Evolutionary conservation across 2,888 invertebrate genomes (phyloP).

Genomic region (Hermodice carunculata): DNA sequence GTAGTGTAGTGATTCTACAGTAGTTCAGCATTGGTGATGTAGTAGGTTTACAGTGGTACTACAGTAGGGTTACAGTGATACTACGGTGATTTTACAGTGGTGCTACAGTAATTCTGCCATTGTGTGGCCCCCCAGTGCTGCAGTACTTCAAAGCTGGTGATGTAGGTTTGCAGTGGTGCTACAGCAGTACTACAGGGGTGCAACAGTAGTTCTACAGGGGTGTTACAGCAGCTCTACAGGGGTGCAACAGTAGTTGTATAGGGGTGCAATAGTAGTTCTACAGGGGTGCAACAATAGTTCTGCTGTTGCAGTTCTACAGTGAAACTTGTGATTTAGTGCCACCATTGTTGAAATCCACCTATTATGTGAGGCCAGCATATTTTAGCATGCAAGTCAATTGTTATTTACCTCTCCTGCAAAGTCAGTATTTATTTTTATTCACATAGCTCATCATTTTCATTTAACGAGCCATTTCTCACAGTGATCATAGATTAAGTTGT

Average conservation of each 20-base stretch:
- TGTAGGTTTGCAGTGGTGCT: not conserved
- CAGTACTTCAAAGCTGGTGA: no score
- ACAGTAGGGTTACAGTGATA: not conserved
- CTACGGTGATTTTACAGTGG: not conserved
- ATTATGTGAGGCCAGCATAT: no score
- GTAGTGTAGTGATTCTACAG: not conserved
- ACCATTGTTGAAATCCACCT: no score
- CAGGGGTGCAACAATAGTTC: not conserved
- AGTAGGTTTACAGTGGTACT: not conserved
- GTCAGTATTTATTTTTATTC: no score
- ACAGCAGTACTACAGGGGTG: not conserved
- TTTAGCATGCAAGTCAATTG: no score
- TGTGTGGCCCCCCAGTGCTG: no score
- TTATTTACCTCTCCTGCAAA: no score
- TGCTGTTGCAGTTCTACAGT: not conserved
- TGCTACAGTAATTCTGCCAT: not conserved
- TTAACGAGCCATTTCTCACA: no score
- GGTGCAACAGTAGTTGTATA: not conserved
- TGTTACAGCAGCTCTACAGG: not conserved
- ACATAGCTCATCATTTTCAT: no score
- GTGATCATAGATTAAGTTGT: no score
- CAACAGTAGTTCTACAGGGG: not conserved
- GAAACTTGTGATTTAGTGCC: not conserved
- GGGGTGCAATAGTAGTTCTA: not conserved
- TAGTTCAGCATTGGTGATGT: not conserved